Evolutionary conservation across 2,797 vertebrate species (phyloP).

Genomic region (Octomys mimax): DNA sequence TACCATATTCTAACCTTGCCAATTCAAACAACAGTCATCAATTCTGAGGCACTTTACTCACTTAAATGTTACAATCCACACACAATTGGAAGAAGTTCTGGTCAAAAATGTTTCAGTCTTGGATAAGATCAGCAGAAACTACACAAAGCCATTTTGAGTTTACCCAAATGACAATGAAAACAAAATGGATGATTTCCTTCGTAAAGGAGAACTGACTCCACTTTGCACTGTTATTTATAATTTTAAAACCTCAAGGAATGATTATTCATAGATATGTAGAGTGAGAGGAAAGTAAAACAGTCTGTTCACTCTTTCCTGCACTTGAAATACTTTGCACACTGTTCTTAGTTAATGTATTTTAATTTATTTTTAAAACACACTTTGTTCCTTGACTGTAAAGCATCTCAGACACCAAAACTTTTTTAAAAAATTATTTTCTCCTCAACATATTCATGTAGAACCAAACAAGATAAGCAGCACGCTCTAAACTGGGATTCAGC

Average conservation of each 20-base stretch:
- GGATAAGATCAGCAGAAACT: conserved; percentile 71
- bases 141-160: conserved; percentile 75
- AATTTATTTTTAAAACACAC: conserved; percentile 79
- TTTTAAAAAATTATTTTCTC: conserved; percentile 39
- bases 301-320: conserved; percentile 71
- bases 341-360: conserved; percentile 75
- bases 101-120: conserved; percentile 57
- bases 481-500: conserved; percentile 40
- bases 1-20: conserved; percentile 36
- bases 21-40: conserved; percentile 72
- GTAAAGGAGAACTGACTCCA: conserved; percentile 69
- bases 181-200: conserved; percentile 78
- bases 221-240: conserved; percentile 78
- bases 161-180: conserved; percentile 69
- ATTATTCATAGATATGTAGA: conserved; percentile 78
- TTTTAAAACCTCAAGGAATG: conserved; percentile 80
- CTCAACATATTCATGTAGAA: conserved; percentile 28
- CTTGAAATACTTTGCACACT: conserved; percentile 61
- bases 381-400: conserved; percentile 64
- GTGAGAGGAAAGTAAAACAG: conserved; percentile 71
- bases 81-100: conserved; percentile 48
- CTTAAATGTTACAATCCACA: conserved; percentile 26
- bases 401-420: conserved; percentile 60
- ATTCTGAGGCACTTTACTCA: conserved; percentile 54
- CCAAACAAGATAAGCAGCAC: conserved; percentile 39